phyloP scores from a whole-genome alignment of 1,140 invertebrate genomes.

The Hyles euphorbiae region DNA sequence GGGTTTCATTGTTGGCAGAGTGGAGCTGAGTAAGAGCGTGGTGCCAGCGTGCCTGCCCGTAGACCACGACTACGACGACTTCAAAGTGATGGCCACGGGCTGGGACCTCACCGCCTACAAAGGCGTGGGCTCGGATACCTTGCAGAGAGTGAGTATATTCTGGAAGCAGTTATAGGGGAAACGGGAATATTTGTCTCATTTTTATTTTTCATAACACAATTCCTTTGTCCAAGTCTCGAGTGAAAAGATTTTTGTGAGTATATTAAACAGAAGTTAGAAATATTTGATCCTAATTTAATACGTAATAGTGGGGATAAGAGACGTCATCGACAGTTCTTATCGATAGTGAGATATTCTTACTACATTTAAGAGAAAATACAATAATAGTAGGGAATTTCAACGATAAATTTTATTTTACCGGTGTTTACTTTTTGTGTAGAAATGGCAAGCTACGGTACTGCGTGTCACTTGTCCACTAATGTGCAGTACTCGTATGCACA shows the following conservation, averaged over 20 bases:
- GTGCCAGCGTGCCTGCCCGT: conserved; percentile 45
- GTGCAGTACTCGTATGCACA: too few species aligned
- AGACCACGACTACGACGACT: neutral
- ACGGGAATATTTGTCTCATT: neutral
- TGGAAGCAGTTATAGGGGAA: neutral
- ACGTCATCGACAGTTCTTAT: too few species aligned
- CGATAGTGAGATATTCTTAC: too few species aligned
- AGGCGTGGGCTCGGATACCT: conserved; percentile 24
- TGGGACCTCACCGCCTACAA: conserved; percentile 37
- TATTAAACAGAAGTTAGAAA: too few species aligned
- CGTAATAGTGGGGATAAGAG: too few species aligned
- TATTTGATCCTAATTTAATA: too few species aligned
- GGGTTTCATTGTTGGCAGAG: conserved; percentile 21
- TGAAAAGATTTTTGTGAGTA: neutral
- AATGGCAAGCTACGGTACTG: too few species aligned
- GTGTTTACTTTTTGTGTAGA: too few species aligned
- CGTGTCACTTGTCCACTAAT: too few species aligned
- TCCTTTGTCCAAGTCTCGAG: neutral
- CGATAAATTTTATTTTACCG: too few species aligned
- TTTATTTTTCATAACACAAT: neutral
- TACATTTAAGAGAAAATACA: too few species aligned
- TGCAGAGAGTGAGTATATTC: conserved; percentile 36
- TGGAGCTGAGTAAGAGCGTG: conserved; percentile 23
- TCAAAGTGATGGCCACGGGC: conserved; percentile 30
- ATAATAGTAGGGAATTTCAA: too few species aligned